Base-by-base conservation (phyloP, 2,888 invertebrate species). In the Ichneumoninae sp. region DNA sequence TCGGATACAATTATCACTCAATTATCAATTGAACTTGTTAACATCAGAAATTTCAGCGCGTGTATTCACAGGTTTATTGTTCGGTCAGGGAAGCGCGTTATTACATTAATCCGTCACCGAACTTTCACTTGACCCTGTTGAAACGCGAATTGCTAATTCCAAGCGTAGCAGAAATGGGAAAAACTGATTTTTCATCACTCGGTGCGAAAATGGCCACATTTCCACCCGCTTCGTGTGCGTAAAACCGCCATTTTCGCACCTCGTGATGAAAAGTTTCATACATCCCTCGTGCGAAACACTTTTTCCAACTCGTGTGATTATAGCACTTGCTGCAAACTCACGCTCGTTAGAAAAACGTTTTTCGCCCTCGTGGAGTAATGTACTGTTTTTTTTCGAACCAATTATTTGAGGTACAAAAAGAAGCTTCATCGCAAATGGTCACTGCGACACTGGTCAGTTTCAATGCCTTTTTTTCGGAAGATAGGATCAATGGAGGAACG, bases 21-120 rank as follows among this genome's bases (percentile, higher is more conserved):
- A 70, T 54, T 57, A 79, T 54, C 65, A 75, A 82, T 82, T 54
- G 36, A 62, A 44, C 47, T n/a, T 50, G 77, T 68, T 62, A 62
- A 72, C 62, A n/a, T 47, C 80, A 40, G 10, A 50, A 69, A 30
- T 26, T 80, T 57, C 65, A n/a, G 36, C 22, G 65, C 44, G 19
- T 26, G 19, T 30, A 71, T 71, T 60, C 5, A 54, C 70, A 13
- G 30, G 16, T 57, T 40, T 8, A 26, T 60, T 6, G 5, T 10
- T 47, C 6, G 13, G 6, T 33, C 44, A 47, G 33, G 16, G 2
- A 62, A n/a, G 33, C n/a, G 13, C 62, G 62, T 62, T 16, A 33
- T 33, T 16, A 60, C 60, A 60, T 54, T 19, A 19, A 22, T 54
- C 2, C 33, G 16, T 16, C 30, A 13, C 3, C 30, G 16, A n/a